Conservation (phyloP, 2,888 invertebrate species). For the Nomada flava region DNA sequence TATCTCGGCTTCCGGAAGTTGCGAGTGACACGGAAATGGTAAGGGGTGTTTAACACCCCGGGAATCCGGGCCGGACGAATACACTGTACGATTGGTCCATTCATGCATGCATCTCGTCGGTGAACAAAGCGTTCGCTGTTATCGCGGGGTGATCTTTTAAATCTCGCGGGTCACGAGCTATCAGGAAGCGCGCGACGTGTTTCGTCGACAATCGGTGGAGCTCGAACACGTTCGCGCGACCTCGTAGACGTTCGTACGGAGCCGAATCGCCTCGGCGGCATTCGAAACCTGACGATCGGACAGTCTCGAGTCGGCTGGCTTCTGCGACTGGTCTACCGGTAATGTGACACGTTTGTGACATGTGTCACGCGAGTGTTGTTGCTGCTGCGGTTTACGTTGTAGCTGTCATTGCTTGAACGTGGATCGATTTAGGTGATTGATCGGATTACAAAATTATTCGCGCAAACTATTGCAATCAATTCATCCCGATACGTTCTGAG, state of each 20-base stretch:
- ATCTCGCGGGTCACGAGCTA: slow-evolving; percentile 32
- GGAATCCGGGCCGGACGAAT: too few species aligned
- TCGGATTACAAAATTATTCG: slow-evolving; percentile 9
- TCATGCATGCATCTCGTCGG: too few species aligned
- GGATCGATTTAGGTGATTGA: slow-evolving; percentile 72
- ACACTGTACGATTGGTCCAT: too few species aligned
- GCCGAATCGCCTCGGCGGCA: slow-evolving; percentile 49
- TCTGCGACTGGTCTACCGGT: slow-evolving; percentile 65
- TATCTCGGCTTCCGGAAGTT: too few species aligned
- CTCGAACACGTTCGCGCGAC: slow-evolving; percentile 9
- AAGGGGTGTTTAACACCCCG: too few species aligned
- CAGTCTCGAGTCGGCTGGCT: slow-evolving; percentile 74
- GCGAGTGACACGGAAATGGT: too few species aligned
- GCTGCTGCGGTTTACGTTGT: slow-evolving; percentile 59
- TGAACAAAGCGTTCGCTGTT: not conserved
- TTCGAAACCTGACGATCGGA: slow-evolving; percentile 54
- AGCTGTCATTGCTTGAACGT: slow-evolving; percentile 64
- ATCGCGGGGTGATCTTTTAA: slow-evolving; percentile 24
- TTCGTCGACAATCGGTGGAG: not conserved
- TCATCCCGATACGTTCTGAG: too few species aligned
- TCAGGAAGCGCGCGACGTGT: not conserved
- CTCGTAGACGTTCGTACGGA: slow-evolving; percentile 50
- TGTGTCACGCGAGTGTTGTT: slow-evolving; percentile 72
- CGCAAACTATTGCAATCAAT: too few species aligned
- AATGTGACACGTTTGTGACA: slow-evolving; percentile 68